These are phyloP conservation scores for Polyergus mexicanus DNA, from an alignment of 1,140 invertebrate species.

Conservation along the genomic window DNA sequence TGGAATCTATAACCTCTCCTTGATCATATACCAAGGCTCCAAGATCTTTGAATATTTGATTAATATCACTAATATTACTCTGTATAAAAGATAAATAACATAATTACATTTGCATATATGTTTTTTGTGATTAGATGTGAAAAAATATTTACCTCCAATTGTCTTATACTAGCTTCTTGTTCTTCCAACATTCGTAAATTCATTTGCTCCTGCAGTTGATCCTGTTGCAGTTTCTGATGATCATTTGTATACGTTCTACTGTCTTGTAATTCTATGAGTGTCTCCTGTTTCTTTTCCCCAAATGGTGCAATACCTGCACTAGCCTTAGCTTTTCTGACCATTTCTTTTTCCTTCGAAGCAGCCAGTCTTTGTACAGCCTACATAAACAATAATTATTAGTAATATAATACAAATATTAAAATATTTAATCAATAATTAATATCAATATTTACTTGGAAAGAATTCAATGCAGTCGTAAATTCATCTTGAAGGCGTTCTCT, in stretches of 20 bases:
- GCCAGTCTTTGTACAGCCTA: slow-evolving; percentile 92
- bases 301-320: slow-evolving; percentile 86
- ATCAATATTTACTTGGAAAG: slow-evolving; percentile 90
- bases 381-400: slow-evolving; percentile 4
- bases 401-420: not conserved
- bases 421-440: not conserved
- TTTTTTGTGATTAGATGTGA: slow-evolving; percentile 86
- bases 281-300: slow-evolving; percentile 87
- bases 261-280: slow-evolving; percentile 90
- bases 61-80: slow-evolving; percentile 97
- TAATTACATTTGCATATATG: slow-evolving; percentile 3
- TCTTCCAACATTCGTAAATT: slow-evolving; percentile 95
- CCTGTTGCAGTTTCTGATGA: slow-evolving; percentile 85
- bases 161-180: slow-evolving; percentile 95
- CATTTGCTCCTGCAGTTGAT: slow-evolving; percentile 94
- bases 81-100: slow-evolving; percentile 84
- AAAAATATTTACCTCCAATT: slow-evolving; percentile 92
- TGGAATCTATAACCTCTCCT: slow-evolving; percentile 98
- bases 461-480: slow-evolving; percentile 96
- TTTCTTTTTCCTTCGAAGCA: slow-evolving; percentile 94
- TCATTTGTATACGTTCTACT: slow-evolving; percentile 81
- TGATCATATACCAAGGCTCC: slow-evolving; percentile 98
- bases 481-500: slow-evolving; percentile 97
- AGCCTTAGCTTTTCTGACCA: slow-evolving; percentile 90
- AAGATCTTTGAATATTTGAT: slow-evolving; percentile 99